Base-by-base conservation (phyloP, 2,113 vertebrate species). In the Percopsis transmontana region DNA sequence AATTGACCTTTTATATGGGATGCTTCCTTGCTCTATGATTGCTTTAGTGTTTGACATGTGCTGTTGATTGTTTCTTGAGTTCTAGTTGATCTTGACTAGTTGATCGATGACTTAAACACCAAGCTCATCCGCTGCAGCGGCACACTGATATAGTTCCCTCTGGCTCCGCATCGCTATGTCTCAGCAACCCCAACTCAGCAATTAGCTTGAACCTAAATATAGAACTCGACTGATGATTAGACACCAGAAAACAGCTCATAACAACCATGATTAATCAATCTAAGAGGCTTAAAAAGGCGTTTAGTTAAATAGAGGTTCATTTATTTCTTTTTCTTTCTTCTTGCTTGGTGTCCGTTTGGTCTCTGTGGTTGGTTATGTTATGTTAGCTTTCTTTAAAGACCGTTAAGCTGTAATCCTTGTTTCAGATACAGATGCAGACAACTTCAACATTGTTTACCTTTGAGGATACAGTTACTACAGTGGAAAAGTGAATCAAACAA, bases 171-270 rank as follows among this genome's bases (percentile, higher is more conserved):
- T 85, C 81, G 48, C 81, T 71, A 69, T 21, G 33, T 77, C 76
- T 64, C 55, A 44, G 48, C 33, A 18, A 7, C 70, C 72, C 62
- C 75, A 68, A 65, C 59, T 66, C 64, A 24, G 47, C 45, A 74
- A 60, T 60, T 56, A 44, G 71, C 45, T 21, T 5, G 18, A 7
- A 44, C 64, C 78, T 88, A 82, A 84, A 81, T 70, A 85, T 84
- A 81, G 79, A 78, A 27, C 23, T 61, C 71, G 72, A 71, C 74
- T 83, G 77, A 72, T 85, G 77, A 77, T 75, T 45, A n/a, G n/a
- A 27, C 48, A 68, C 71, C 60, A 62, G 66, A 70, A 72, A 20
- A 48, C 19, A 45, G 60, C 38, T 73, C 72, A 79, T 81, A 68
- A 78, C 47, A 24, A 62, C 44, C 50, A 40, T 21, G 20, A 65